Evolutionary conservation across 2,113 vertebrate genomes (phyloP), one percentile per base, ranked within the genome.

Genomic region (Noturus placidus): DNA sequence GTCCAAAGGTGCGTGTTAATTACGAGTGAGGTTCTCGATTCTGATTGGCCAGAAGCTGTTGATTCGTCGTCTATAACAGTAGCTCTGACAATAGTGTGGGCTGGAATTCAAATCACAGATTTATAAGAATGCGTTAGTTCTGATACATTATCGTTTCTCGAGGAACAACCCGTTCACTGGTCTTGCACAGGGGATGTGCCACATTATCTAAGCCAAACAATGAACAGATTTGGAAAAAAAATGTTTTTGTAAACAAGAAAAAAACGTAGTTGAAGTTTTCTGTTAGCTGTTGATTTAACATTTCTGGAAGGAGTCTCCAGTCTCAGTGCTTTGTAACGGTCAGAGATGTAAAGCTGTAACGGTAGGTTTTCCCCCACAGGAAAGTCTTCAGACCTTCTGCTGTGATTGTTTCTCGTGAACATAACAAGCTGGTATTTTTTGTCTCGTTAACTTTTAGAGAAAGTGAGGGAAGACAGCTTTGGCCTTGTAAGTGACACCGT

Each of bases 1-100:
- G 87, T 99, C 98, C 88, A 99, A 99, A 97, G 98, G 98, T 99
- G 17, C 10, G 59, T 4, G 27, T 52, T n/a, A 10, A 0, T 52
- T 52, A 54, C 52, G 7, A 19, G n/a, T 1, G 1, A 54, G 50
- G 27, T 54, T 81, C 19, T 59, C 4, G n/a, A 4, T 30, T 30
- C 5, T 33, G 27, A 79, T 54, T 79, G 50, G 77, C 19, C n/a
- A 30, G 25, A 1, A 30, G 76, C 2, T 30, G 27, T 30, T 7
- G 20, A 9, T 42, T 74, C 1, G 6, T 3, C 0, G 15, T 15
- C 33, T 38, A 0, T 35, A 22, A 38, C 17, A 25, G 10, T 19
- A 46, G 20, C 8, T 38, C 8, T 2, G 35, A 22, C 27, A 70
- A 30, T 7, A 33, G 8, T 69, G 30, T 3, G 0, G 14, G 30